Conservation (phyloP, 2,113 vertebrate genomes). For the Urocolius indicus region DNA sequence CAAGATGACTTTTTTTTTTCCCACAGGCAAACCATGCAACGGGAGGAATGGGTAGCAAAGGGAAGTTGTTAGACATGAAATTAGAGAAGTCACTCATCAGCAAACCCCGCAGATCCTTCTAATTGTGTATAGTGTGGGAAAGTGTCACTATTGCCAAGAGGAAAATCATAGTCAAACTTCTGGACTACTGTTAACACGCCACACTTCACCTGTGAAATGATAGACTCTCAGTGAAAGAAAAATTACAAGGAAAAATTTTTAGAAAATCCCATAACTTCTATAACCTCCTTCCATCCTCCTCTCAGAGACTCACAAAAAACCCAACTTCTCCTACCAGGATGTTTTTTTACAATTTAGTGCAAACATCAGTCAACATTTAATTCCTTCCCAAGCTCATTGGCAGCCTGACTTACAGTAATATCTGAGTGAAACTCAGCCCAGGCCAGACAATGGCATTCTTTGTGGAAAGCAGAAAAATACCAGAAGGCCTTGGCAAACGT, state of each 20-base stretch:
- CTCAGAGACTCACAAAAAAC: neutral
- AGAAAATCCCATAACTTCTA: neutral
- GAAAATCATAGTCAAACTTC: neutral
- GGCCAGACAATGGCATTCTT: neutral
- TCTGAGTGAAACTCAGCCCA: neutral
- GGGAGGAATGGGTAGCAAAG: neutral
- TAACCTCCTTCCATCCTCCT: neutral
- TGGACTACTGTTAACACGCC: neutral
- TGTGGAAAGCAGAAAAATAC: neutral
- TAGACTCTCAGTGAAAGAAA: neutral
- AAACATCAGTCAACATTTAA: neutral
- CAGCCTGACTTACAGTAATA: neutral
- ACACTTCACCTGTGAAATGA: neutral
- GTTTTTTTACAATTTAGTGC: neutral
- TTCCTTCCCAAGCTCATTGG: neutral
- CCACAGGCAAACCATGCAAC: neutral
- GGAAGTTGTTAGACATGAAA: neutral
- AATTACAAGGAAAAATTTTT: neutral
- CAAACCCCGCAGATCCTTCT: neutral
- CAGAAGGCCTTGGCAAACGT: neutral
- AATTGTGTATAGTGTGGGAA: neutral
- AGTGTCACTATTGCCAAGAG: fast-evolving
- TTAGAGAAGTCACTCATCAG: neutral
- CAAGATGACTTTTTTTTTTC: neutral
- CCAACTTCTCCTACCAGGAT: neutral